Evolutionary conservation across 2,113 vertebrate genomes (phyloP).

Genomic region (Mesoclemmys tuberculata): DNA sequence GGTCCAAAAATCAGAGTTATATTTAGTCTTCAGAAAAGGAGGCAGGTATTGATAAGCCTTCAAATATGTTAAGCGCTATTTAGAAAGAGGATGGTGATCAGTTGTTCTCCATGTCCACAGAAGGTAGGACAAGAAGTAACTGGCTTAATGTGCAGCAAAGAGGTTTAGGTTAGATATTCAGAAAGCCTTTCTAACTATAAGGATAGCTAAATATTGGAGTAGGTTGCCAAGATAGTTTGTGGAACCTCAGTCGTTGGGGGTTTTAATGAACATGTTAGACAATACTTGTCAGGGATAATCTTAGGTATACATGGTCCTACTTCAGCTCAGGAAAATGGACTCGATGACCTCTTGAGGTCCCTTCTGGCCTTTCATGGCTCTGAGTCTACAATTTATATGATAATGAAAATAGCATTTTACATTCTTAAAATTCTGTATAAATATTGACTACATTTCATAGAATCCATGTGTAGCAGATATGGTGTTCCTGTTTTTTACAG

Average conservation of each 20-base stretch:
- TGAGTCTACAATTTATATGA: not conserved
- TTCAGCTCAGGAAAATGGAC: not conserved
- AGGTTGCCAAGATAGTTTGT: not conserved
- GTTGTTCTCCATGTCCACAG: too few relatives aligned
- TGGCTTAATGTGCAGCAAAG: too few relatives aligned
- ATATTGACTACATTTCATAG: not conserved
- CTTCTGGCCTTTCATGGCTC: not conserved
- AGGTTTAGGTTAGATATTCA: too few relatives aligned
- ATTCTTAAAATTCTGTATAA: not conserved
- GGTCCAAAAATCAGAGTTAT: not conserved
- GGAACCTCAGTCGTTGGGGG: not conserved
- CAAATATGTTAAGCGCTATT: too few relatives aligned
- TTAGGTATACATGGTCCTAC: not conserved
- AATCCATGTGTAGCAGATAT: not conserved
- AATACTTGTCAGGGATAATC: not conserved
- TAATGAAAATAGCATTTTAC: not conserved
- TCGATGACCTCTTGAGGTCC: not conserved
- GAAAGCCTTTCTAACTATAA: too few relatives aligned
- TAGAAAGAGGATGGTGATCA: too few relatives aligned
- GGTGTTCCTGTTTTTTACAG: not conserved
- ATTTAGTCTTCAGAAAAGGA: too few relatives aligned
- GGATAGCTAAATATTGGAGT: not conserved
- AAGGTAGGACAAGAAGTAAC: too few relatives aligned
- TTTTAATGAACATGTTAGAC: not conserved
- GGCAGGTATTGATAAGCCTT: too few relatives aligned